phyloP scores from a whole-genome alignment of 1,140 invertebrate genomes.

The Nylanderia fulva region DNA sequence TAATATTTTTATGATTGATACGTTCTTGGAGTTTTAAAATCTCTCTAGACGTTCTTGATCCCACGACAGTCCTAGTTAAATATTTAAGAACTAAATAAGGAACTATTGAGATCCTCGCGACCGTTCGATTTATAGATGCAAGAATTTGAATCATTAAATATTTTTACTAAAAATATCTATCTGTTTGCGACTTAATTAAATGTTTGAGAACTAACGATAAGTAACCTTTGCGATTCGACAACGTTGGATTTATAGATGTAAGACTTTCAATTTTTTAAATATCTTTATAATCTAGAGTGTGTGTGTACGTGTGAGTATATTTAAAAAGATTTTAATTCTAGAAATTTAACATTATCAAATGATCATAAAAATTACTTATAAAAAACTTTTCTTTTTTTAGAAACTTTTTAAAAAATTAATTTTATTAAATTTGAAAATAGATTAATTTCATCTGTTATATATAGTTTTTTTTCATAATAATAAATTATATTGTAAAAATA shows the following conservation, averaged over 20 bases:
- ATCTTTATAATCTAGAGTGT: not conserved
- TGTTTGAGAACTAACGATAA: constrained; percentile 43
- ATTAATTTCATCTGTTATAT: too few relatives aligned
- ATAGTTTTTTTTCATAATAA: too few relatives aligned
- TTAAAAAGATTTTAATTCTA: too few relatives aligned
- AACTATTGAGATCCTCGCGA: constrained; percentile 4
- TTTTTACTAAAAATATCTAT: not conserved
- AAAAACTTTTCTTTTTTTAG: too few relatives aligned
- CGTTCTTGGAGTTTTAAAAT: constrained; percentile 16
- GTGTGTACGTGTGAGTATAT: too few relatives aligned
- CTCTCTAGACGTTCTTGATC: constrained; percentile 26
- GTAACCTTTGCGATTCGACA: constrained; percentile 24
- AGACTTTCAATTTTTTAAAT: constrained; percentile 16
- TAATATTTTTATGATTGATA: constrained; percentile 27
- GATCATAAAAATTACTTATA: too few relatives aligned
- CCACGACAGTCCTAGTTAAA: constrained; percentile 1
- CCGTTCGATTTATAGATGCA: constrained; percentile 3
- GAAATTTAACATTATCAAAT: too few relatives aligned
- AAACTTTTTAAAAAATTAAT: too few relatives aligned
- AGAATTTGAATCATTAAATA: constrained; percentile 18
- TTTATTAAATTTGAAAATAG: too few relatives aligned
- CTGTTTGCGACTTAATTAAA: not conserved
- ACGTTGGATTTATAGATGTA: constrained; percentile 9
- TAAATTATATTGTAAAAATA: constrained; percentile 1
- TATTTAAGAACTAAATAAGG: constrained; percentile 43